Conservation (phyloP, 2,888 invertebrate genomes). For the Pandemis corylana region DNA sequence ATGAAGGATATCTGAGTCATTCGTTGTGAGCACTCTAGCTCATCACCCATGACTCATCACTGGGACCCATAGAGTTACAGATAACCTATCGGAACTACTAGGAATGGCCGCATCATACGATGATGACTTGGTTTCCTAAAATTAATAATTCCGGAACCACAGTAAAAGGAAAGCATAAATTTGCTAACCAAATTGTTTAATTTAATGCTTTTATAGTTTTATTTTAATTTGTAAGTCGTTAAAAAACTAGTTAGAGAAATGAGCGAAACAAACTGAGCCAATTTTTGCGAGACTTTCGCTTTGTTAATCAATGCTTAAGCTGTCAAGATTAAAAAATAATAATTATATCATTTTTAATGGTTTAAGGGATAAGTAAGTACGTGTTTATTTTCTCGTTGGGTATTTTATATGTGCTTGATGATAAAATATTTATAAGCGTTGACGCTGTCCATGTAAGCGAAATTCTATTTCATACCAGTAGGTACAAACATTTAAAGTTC, state of each 20-base stretch:
- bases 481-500: no score
- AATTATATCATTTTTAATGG: no score
- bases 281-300: background rate
- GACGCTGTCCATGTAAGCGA: no score
- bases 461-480: no score
- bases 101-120: background rate
- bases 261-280: background rate
- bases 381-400: no score
- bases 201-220: slow-evolving; percentile 5
- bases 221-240: slow-evolving; percentile 12
- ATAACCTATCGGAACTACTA: background rate
- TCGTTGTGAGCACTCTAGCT: background rate
- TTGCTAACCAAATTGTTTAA: slow-evolving; percentile 1
- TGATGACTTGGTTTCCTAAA: slow-evolving; percentile 1
- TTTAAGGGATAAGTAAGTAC: no score
- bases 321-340: background rate
- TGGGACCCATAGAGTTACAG: background rate
- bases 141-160: background rate
- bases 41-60: background rate
- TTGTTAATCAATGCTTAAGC: background rate
- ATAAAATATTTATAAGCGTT: no score
- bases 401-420: no score
- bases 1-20: slow-evolving; percentile 14
- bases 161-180: slow-evolving; percentile 2
- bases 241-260: slow-evolving; percentile 5